Evolutionary conservation across 2,113 vertebrate genomes (phyloP), one percentile per base, ranked within the genome.

Genomic region (Sprattus sprattus): DNA sequence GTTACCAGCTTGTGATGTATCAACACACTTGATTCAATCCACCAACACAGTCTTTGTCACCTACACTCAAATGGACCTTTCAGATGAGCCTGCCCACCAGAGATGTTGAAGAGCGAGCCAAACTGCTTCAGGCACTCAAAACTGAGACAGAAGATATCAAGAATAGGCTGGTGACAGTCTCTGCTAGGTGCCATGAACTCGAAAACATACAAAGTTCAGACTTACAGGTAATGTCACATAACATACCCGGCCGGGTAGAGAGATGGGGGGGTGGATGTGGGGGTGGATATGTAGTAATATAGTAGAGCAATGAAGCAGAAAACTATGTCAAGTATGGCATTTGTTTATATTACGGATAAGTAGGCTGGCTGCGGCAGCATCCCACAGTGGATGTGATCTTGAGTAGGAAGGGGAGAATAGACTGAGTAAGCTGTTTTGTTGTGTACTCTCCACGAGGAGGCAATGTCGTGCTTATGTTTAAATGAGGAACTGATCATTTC

Each of bases 91-190:
- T 93, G 89, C 96, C 95, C 86, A 90, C 60, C 16, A 95, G 90
- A 84, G 95, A 96, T 88, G 91, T 89, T 25, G 93, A 94, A 86
- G 94, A 81, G 60, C 93, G 88, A 84, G 94, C 95, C 25, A 93
- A 89, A 20, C 49, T 95, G 81, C 47, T 95, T 88, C 86, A 81
- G 81, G 93, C 94, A 64, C 87, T 95, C 0, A 91, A 91, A 0
- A 93, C 94, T 90, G 94, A 96, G 89, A 93, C 92, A 4, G 90
- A 94, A 80, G 54, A 81, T 22, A 83, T 97, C 88, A 96, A 94
- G 84, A 92, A 92, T 22, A 91, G 93, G 50, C 85, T 96, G 88
- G 93, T 93, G 45, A 52, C 89, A 11, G 16, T 95, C 54, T 93
- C 92, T n/a, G 80, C 91, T 87, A 93, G 90, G 87, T 94, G 95